Evolutionary conservation across 2,797 vertebrate species (phyloP).

Genomic region (Fundulus diaphanus): DNA sequence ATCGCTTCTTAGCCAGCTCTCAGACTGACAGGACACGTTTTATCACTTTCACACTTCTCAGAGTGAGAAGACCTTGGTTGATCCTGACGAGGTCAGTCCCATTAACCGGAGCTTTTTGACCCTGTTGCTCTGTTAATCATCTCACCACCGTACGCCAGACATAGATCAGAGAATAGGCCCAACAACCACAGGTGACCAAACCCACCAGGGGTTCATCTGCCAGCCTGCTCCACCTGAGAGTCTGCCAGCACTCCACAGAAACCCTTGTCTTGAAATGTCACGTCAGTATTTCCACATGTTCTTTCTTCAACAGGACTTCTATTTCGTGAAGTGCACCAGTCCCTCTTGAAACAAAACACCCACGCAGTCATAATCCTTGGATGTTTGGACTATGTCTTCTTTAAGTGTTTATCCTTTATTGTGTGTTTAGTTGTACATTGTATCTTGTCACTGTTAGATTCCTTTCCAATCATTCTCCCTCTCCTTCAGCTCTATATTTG

Average conservation of each 20-base stretch:
- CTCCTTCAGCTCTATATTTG: too few species aligned
- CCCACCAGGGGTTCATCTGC: slow-evolving; percentile 39
- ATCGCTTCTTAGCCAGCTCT: not conserved
- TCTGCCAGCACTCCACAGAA: slow-evolving; percentile 36
- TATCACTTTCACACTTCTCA: slow-evolving; percentile 35
- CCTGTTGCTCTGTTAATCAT: slow-evolving; percentile 60
- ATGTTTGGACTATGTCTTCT: too few species aligned
- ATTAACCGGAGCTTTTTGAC: slow-evolving; percentile 67
- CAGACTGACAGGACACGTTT: slow-evolving; percentile 18
- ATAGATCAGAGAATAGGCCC: slow-evolving; percentile 66
- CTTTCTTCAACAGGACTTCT: too few species aligned
- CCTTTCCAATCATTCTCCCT: too few species aligned
- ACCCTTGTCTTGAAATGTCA: too few species aligned
- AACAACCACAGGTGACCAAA: slow-evolving; percentile 59
- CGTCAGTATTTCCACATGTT: too few species aligned
- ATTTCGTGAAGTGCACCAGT: too few species aligned
- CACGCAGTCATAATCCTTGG: too few species aligned
- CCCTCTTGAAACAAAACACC: too few species aligned
- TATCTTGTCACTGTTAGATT: too few species aligned
- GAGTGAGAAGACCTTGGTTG: slow-evolving; percentile 39
- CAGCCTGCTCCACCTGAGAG: slow-evolving; percentile 48
- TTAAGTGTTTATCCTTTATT: too few species aligned
- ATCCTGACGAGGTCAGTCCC: slow-evolving; percentile 31
- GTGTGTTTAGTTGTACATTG: too few species aligned
- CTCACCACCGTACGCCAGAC: slow-evolving; percentile 48